phyloP scores from a whole-genome alignment of 2,797 vertebrate species.

The Microcaecilia unicolor region DNA sequence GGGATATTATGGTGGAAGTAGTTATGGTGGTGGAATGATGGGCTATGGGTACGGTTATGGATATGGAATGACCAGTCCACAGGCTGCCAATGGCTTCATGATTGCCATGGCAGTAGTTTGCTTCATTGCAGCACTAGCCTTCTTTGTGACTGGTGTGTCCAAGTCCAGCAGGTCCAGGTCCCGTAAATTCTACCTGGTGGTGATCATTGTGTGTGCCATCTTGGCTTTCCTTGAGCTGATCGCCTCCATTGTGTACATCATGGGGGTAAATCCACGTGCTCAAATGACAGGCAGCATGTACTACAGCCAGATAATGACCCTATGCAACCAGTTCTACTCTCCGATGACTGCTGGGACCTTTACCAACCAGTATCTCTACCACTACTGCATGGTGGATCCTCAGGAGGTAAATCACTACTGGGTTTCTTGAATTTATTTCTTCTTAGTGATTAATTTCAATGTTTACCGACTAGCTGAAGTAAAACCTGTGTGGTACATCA shows the following conservation, averaged over 20 bases:
- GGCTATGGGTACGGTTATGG: conserved; percentile 39
- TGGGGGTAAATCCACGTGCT: conserved; percentile 77
- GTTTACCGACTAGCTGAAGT: no score
- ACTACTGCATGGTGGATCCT: conserved; percentile 81
- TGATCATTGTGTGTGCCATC: conserved; percentile 54
- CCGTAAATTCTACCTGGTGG: conserved; percentile 63
- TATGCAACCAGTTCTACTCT: conserved; percentile 65
- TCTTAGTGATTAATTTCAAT: no score
- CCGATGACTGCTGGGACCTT: conserved; percentile 30
- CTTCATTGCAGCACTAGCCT: conserved; percentile 62
- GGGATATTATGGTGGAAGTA: background rate
- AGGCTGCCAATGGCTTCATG: conserved; percentile 75
- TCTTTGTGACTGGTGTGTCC: conserved; percentile 65
- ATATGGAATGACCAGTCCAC: conserved; percentile 56
- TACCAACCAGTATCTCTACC: conserved; percentile 72
- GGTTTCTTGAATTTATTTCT: no score
- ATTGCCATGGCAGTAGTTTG: conserved; percentile 70
- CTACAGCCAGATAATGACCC: conserved; percentile 69
- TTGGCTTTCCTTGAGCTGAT: conserved; percentile 66
- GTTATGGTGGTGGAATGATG: conserved; percentile 52
- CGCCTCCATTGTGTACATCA: conserved; percentile 74
- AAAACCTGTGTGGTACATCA: no score
- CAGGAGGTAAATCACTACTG: conserved; percentile 62
- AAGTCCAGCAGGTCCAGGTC: conserved; percentile 49
- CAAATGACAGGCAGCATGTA: conserved; percentile 67